A percentile compares a stretch with the other conserved stretches of the same genome.
These are phyloP conservation scores for Tragelaphus imberbis DNA, from an alignment of 2,113 vertebrate genomes.

Conservation along the genomic window DNA sequence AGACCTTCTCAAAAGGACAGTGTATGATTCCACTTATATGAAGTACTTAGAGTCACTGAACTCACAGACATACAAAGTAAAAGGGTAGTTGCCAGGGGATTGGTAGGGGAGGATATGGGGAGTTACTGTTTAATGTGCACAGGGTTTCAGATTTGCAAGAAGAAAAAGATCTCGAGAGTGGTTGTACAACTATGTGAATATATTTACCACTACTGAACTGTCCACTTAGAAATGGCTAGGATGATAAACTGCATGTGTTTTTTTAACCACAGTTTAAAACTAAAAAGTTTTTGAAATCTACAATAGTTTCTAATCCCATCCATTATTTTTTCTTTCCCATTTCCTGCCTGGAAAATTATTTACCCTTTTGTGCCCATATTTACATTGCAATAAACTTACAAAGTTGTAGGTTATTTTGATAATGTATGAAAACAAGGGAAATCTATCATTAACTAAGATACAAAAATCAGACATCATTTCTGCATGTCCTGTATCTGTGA, in stretches of 20 bases:
- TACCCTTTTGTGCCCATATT: not conserved
- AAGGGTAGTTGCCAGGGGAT: not conserved
- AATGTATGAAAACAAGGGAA: constrained; percentile 12
- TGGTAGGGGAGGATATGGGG: not conserved
- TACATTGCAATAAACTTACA: not conserved
- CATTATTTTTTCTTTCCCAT: not conserved
- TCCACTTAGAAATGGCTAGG: not conserved
- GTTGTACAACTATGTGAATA: not conserved
- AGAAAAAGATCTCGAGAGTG: not conserved
- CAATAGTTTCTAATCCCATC: not conserved
- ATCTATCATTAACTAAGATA: not conserved
- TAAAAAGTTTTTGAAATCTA: not conserved
- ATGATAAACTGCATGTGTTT: not conserved
- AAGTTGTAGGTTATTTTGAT: not conserved
- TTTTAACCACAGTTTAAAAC: not conserved
- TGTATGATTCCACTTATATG: not conserved
- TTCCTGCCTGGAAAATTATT: not conserved
- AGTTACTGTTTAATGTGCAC: not conserved
- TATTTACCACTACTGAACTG: not conserved
- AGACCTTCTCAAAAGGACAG: not conserved
- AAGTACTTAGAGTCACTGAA: not conserved
- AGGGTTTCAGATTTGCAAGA: not conserved
- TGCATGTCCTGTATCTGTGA: not conserved
- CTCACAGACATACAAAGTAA: not conserved
- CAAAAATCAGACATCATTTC: not conserved